Evolutionary conservation across 2,797 vertebrate species (phyloP), one percentile per base, ranked within the genome.

Genomic region (Alcedo atthis): DNA sequence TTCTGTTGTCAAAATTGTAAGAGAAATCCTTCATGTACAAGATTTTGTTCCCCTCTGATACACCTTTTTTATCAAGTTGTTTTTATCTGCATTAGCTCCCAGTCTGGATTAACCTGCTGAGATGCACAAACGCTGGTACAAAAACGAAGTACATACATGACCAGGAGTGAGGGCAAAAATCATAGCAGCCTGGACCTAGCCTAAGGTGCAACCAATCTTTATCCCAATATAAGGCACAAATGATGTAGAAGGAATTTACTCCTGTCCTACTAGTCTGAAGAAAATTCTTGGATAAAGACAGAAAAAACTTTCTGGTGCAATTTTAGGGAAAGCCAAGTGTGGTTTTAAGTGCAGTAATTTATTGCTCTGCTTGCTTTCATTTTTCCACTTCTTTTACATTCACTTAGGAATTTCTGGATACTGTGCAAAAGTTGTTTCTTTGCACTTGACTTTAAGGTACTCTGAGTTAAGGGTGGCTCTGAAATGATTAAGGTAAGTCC

Each of bases 401-500:
- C 7, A 32, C 43, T 17, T 33, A 2, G 8, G 9, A 5, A 1
- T 0, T 2, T n/a, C 68, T 28, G 8, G n/a, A 37, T 46, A n/a
- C n/a, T 19, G 7, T 24, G 59, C 68, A 12, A 75, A 71, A 9
- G 25, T 30, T 49, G 9, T 87, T 54, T 62, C n/a, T 69, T 73
- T 69, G 46, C 30, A 33, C 20, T 33, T 43, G 11, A 68, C 37
- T 84, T 32, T 35, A 79, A 57, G 26, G 2, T n/a, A 24, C 25
- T 32, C 66, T 43, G 28, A 89, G 12, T 57, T 37, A 61, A 79
- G 51, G 9, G 9, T 33, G 59, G 79, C 54, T 79, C 4, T 26
- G 62, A 82, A 79, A 19, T 5, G 5, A 40, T 19, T 37, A 25
- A 35, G 28, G 17, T 58, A 76, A 89, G 42, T 68, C 18, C 6